Evolutionary conservation across 2,797 vertebrate species (phyloP).

Genomic region (Acanthis flammea): DNA sequence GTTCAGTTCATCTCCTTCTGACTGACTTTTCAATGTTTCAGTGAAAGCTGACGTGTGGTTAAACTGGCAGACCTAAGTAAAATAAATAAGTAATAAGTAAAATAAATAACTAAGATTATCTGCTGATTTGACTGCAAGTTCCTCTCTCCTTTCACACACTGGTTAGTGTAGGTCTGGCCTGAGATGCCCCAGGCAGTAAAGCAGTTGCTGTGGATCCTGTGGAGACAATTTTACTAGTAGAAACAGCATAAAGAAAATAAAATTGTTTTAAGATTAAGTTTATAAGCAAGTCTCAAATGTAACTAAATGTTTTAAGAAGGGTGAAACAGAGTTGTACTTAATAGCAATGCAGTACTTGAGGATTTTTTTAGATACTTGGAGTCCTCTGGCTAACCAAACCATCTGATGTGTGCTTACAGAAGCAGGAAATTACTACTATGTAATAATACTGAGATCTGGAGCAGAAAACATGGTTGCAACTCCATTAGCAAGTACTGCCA

Average conservation of each 20-base stretch:
- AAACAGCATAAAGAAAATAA: not conserved
- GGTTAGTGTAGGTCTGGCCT: not conserved
- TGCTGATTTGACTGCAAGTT: not conserved
- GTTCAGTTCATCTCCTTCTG: not conserved
- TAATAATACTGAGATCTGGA: constrained; percentile 88
- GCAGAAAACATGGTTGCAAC: constrained; percentile 90
- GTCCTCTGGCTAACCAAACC: not conserved
- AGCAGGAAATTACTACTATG: constrained; percentile 87
- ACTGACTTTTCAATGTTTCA: not conserved
- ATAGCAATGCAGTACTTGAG: not conserved
- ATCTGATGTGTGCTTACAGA: constrained; percentile 70
- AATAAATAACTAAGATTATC: not conserved
- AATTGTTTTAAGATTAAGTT: not conserved
- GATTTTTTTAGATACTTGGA: not conserved
- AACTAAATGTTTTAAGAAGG: not conserved
- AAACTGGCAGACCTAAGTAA: not conserved
- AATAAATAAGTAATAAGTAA: not conserved
- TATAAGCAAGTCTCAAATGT: not conserved
- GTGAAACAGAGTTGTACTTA: not conserved
- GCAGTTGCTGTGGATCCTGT: not conserved
- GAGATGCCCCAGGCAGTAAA: not conserved
- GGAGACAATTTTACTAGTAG: not conserved
- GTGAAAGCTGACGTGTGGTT: not conserved
- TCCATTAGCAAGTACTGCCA: constrained; percentile 84
- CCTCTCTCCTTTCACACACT: not conserved